Conservation (phyloP, 1,140 invertebrate genomes). For the Pseudobourletiella spinata region DNA sequence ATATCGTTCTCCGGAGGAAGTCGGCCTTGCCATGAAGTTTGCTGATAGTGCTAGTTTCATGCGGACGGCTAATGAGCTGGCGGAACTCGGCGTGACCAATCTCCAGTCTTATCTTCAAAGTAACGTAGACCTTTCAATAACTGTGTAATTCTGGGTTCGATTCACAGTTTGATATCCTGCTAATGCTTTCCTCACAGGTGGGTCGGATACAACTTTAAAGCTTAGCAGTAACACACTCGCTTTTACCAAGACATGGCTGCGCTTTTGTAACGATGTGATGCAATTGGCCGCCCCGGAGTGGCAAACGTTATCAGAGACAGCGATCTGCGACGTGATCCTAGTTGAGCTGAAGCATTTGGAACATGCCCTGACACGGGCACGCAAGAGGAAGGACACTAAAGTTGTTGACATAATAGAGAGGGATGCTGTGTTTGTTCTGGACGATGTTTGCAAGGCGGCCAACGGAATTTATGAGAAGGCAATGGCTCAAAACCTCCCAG, state of each 20-base stretch:
- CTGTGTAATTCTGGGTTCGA: no score
- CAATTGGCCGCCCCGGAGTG: conserved; percentile 56
- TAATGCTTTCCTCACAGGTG: conserved; percentile 43
- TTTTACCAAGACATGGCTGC: conserved; percentile 58
- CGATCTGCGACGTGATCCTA: conserved; percentile 54
- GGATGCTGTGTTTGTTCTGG: conserved; percentile 28
- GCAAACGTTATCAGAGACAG: conserved; percentile 52
- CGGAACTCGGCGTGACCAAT: conserved; percentile 46
- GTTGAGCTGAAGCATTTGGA: conserved; percentile 57
- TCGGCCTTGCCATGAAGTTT: conserved; percentile 60
- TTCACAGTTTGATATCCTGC: no score
- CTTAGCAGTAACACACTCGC: conserved; percentile 60
- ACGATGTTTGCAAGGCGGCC: conserved; percentile 19
- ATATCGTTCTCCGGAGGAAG: conserved; percentile 55
- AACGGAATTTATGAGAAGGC: conserved; percentile 20
- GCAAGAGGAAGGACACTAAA: conserved; percentile 23
- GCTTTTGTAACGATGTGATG: conserved; percentile 58
- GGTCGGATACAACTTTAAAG: conserved; percentile 49
- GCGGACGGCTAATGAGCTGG: conserved; percentile 51
- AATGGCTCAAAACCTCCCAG: conserved; percentile 16
- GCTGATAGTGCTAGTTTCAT: conserved; percentile 47
- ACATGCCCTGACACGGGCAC: conserved; percentile 42
- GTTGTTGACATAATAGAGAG: conserved; percentile 26
- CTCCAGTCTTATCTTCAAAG: conserved; percentile 48
- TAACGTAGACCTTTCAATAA: conserved; percentile 39